These are phyloP conservation scores for Hemistola chrysoprasaria DNA, from an alignment of 2,888 invertebrate genomes.

Conservation along the genomic window DNA sequence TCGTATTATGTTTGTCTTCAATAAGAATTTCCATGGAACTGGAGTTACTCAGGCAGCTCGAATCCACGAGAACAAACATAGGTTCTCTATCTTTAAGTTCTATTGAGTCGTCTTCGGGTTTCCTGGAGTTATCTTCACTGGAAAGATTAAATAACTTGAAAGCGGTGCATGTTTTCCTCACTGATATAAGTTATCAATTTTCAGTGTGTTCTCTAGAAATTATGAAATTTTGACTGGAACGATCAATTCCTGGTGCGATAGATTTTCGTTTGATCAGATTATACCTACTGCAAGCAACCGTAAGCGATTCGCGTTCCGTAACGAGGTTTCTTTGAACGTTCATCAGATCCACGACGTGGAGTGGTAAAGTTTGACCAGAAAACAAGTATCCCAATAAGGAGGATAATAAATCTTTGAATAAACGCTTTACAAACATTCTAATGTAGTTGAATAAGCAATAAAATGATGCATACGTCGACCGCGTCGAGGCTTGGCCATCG, in stretches of 20 bases:
- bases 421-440: constrained; percentile 55
- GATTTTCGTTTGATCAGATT: constrained; percentile 42
- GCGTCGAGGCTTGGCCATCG: constrained; percentile 40
- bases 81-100: constrained; percentile 39
- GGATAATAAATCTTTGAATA: constrained; percentile 53
- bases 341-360: constrained; percentile 54
- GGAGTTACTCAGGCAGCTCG: constrained; percentile 43
- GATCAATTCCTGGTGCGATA: constrained; percentile 32
- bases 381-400: constrained; percentile 46
- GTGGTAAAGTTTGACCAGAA: constrained; percentile 49
- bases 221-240: constrained; percentile 47
- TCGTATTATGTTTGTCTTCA: constrained; percentile 33
- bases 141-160: constrained; percentile 53
- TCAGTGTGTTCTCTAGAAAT: constrained; percentile 43
- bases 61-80: constrained; percentile 50
- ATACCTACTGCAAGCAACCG: constrained; percentile 51
- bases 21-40: constrained; percentile 46
- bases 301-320: constrained; percentile 44
- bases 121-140: constrained; percentile 49
- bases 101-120: constrained; percentile 35
- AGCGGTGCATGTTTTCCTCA: constrained; percentile 36
- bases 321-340: constrained; percentile 48
- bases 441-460: constrained; percentile 55
- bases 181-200: constrained; percentile 25
- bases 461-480: constrained; percentile 63